These are phyloP conservation scores for Falco punctatus DNA, from an alignment of 2,113 vertebrate genomes.

Conservation along the genomic window DNA sequence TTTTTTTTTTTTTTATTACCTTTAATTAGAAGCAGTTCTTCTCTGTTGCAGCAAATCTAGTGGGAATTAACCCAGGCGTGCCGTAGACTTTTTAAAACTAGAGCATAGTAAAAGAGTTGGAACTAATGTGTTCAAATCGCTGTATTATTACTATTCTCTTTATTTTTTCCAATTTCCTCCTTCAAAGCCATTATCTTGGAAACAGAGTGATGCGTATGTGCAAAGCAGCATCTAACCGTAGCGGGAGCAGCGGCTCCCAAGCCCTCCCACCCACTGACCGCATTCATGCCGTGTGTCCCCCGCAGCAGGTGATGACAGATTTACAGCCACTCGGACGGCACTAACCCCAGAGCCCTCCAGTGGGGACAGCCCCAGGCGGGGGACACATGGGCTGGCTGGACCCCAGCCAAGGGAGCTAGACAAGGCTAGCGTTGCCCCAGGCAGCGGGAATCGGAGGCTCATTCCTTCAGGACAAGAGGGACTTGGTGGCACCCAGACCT, in stretches of 20 bases:
- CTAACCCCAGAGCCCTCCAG: neutral
- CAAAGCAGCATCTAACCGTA: neutral
- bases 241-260: neutral
- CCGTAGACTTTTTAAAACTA: neutral
- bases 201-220: neutral
- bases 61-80: neutral
- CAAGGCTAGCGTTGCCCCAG: neutral
- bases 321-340: rapidly evolving
- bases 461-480: neutral
- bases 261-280: neutral
- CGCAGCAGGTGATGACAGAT: neutral
- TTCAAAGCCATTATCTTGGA: neutral
- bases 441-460: neutral
- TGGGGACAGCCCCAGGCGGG: neutral
- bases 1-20: neutral
- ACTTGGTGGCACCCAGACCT: neutral
- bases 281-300: neutral
- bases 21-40: neutral
- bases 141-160: neutral
- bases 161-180: neutral
- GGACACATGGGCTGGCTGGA: neutral
- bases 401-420: neutral
- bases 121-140: neutral
- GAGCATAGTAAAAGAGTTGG: neutral
- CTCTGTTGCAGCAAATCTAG: neutral